Conservation (phyloP, 2,888 invertebrate species). For the Pollenia amentaria region DNA sequence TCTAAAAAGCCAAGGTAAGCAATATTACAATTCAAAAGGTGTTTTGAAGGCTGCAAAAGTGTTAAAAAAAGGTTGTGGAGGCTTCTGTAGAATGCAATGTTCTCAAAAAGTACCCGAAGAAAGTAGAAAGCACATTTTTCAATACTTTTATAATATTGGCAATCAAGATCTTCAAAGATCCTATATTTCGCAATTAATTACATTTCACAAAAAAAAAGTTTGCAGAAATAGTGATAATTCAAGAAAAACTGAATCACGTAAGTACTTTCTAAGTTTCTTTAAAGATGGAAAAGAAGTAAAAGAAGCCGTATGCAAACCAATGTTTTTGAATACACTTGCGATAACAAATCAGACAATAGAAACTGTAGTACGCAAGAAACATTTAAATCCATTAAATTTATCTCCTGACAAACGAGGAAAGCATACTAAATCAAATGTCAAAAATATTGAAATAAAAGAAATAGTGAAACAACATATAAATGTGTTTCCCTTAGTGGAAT, state of each 20-base stretch:
- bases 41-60: neutral
- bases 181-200: constrained; percentile 40
- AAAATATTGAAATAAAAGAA: constrained; percentile 21
- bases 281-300: neutral
- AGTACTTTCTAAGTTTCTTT: constrained; percentile 6
- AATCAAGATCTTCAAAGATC: constrained; percentile 42
- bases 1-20: constrained; percentile 31
- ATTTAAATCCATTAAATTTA: too few relatives aligned
- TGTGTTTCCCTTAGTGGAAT: constrained; percentile 44
- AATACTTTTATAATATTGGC: constrained; percentile 14
- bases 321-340: too few relatives aligned
- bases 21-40: constrained; percentile 33
- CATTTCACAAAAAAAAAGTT: constrained; percentile 29
- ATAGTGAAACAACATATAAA: constrained; percentile 32
- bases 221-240: constrained; percentile 39
- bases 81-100: neutral
- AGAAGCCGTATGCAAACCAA: constrained; percentile 55
- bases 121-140: constrained; percentile 5
- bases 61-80: neutral
- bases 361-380: too few relatives aligned
- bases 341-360: too few relatives aligned
- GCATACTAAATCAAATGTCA: constrained; percentile 26
- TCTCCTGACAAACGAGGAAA: too few relatives aligned
- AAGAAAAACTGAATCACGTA: constrained; percentile 37
- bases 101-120: constrained; percentile 48